Base-by-base conservation (phyloP, 35 echinoderm and acorn worm genomes). In the Anneissia japonica region DNA sequence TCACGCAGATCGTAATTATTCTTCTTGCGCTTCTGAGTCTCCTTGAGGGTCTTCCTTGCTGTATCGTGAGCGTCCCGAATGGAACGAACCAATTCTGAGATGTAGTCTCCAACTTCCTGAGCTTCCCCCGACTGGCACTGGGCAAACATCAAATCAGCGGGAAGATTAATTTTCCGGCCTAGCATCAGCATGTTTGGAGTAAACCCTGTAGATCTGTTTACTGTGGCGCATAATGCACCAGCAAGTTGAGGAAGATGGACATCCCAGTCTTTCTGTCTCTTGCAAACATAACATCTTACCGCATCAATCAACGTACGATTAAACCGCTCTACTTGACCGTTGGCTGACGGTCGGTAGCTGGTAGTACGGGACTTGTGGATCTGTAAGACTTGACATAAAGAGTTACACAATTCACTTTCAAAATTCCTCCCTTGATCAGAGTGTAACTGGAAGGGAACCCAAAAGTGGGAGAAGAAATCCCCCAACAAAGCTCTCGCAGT, bases 101-200 rank as follows among this genome's bases (percentile, higher is more conserved):
- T 23, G 36, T 83, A 84, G 32, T 73, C 17, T 4, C 14, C 32
- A 26, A 73, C 30, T 28, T 7, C 14, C 0, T 74, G 7, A 12
- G 3, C 83, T 14, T 14, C 28, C 17, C 12, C 9, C 28, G 83
- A 32, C 2, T 31, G 2, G 80, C 80, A 45, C 10, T 35, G 6
- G 9, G 29, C 6, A 37, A 83, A 92, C 39, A 88, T 77, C 10
- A 92, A 40, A 41, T 92, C 90, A 3, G 85, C 85, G 23, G 85
- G 90, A 36, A 83, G 17, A 35, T 88, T 88, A 30, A 87, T 82
- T 30, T 92, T 80, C 23, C 85, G 34, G 4, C 90, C 90, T 34
- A 88, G 38, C 85, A 92, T 92, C 79, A 88, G 3, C 45, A 3
- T 31, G 36, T 92, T 92, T 0, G 85, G 79, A 16, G 79, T 92